Base-by-base conservation (phyloP, 2,113 vertebrate species). In the Dendropsophus ebraccatus region DNA sequence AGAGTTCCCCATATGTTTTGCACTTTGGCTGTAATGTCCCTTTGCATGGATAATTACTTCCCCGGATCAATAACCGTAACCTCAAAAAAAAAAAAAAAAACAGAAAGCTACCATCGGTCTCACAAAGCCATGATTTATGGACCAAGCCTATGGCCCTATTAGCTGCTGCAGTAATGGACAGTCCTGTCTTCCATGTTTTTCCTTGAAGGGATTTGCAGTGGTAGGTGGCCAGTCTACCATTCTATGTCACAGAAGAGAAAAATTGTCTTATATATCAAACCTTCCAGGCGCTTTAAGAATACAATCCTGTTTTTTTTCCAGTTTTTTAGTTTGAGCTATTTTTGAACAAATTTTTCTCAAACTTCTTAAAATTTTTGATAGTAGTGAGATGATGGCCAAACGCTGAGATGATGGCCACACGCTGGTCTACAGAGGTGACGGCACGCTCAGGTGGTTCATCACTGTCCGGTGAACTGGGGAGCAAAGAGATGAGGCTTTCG, bases 41-140 rank as follows among this genome's bases (percentile, higher is more conserved):
- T 86, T 60, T 81, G 30, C 50, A 60, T 62, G 77, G 65, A 41
- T 86, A 86, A 86, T 86, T 79, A 81, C 77, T 73, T 81, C 77
- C 49, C n/a, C 14, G 5, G 37, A 82, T 47, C 80, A 52, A 65
- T 82, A 82, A 60, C 50, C 54, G 47, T 76, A 82, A 56, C 56
- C 58, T 87, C 58, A 83, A 1, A 54, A 50, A 77, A 37, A 37
- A 21, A 70, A n/a, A n/a, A n/a, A n/a, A n/a, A n/a, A n/a, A n/a
- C n/a, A n/a, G n/a, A n/a, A n/a, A n/a, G n/a, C n/a, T n/a, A n/a
- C n/a, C n/a, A n/a, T n/a, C n/a, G n/a, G n/a, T n/a, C n/a, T n/a
- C 76, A 52, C 21, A 80, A 80, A 72, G 37, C n/a, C 25, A 19
- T 81, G 84, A 86, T 86, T 86, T 86, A 86, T 86, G 30, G 74